phyloP scores from a whole-genome alignment of 1,140 invertebrate species.

The Ridgeia piscesae region DNA sequence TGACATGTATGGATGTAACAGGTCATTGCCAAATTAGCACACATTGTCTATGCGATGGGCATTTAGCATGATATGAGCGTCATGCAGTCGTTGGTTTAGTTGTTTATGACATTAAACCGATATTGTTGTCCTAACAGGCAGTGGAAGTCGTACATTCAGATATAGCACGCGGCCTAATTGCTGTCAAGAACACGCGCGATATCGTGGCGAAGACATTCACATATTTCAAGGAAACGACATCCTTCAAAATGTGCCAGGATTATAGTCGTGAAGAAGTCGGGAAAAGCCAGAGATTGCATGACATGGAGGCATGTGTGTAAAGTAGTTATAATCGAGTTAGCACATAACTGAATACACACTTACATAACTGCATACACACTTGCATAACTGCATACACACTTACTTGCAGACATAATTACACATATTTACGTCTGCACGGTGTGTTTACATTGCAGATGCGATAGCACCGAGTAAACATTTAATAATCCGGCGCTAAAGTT shows the following conservation, averaged over 20 bases:
- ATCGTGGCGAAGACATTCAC: background rate
- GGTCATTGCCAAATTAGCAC: too few species aligned
- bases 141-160: background rate
- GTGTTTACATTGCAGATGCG: too few species aligned
- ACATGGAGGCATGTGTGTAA: background rate
- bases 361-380: too few species aligned
- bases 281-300: background rate
- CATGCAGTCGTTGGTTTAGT: background rate
- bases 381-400: too few species aligned
- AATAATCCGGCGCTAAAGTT: too few species aligned
- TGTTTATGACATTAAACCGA: background rate
- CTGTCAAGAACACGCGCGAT: background rate
- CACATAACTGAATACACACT: too few species aligned
- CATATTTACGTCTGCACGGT: too few species aligned
- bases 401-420: too few species aligned
- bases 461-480: too few species aligned
- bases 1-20: background rate
- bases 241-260: background rate
- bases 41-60: background rate
- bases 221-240: background rate
- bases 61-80: background rate
- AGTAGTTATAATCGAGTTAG: too few species aligned
- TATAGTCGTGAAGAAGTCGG: background rate
- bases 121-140: background rate
- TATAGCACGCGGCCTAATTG: background rate